Conservation (phyloP, 2,113 vertebrate genomes). For the Carollia perspicillata region DNA sequence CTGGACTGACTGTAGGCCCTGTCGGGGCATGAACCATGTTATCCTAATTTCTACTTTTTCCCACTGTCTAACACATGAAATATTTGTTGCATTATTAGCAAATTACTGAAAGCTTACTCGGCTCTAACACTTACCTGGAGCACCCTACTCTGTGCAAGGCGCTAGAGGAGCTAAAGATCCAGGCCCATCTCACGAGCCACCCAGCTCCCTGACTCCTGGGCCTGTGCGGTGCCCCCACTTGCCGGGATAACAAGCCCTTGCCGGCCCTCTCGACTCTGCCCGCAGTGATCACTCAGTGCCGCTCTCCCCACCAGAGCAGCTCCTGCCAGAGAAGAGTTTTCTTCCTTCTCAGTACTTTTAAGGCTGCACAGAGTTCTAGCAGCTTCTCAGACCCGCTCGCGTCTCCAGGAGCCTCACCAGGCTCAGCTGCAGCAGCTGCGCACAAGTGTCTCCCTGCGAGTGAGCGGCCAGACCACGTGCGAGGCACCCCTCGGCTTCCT, state of each 20-base stretch:
- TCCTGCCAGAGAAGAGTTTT: background rate
- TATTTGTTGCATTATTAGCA: constrained; percentile 15
- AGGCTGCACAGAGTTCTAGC: background rate
- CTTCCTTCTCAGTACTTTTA: background rate
- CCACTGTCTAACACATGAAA: background rate
- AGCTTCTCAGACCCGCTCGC: background rate
- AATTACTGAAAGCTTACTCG: background rate
- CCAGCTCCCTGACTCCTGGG: background rate
- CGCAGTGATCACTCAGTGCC: background rate
- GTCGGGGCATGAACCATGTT: background rate
- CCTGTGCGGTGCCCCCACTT: rapidly evolving
- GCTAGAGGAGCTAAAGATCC: background rate
- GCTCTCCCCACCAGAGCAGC: background rate
- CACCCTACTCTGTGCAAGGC: background rate
- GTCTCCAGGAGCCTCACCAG: background rate
- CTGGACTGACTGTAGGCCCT: background rate
- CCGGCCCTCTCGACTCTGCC: rapidly evolving
- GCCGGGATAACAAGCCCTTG: background rate
- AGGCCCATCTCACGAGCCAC: background rate
- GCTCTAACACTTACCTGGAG: background rate
- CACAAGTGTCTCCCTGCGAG: background rate
- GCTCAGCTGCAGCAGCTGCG: background rate
- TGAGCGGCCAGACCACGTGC: background rate
- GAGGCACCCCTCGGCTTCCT: background rate
- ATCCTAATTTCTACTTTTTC: background rate